Evolutionary conservation across 1,140 invertebrate genomes (phyloP), one percentile per base, ranked within the genome.

Genomic region (Zaprionus ghesquierei): DNA sequence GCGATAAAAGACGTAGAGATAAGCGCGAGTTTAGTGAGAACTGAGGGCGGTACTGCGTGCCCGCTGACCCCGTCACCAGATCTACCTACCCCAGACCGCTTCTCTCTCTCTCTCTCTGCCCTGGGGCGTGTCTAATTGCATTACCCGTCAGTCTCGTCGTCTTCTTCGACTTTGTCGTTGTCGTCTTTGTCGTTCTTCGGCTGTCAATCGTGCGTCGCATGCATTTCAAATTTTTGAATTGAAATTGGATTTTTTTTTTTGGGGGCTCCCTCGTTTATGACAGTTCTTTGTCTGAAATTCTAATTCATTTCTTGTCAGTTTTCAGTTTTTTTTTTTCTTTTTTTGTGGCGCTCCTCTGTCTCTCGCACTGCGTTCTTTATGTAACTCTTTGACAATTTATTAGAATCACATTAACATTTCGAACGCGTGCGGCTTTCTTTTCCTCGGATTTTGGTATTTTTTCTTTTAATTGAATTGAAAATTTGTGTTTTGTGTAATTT

Each of bases 361-460:
- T 71, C 41, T 72, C n/a, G 53, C 33, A 25, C 59, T 25, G 5
- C 1, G 25, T 53, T 59, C 49, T 72, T 44, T 72, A 31, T 29
- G 38, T 73, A 77, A 81, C 79, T 81, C 75, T 77, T 74, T 77
- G 74, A 81, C 74, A 74, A 78, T 65, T 81, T 73, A 53, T 81
- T 65, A 56, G 74, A 62, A 85, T 74, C 69, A 41, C 81, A 84
- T 84, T 73, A 50, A 51, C 49, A 82, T 79, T 78, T 75, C 27
- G 50, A 70, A 64, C 66, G 77, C 71, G 71, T 74, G 51, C 65
- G 10, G 27, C 41, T 50, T 44, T 66, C 38, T 22, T 33, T 44
- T 31, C 27, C 3, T 51, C 59, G 12, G n/a, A 46, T 61, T 58
- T 65, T 65, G 53, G 41, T 56, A 72, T 77, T 65, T 77, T 65